These are phyloP conservation scores for Marmota flaviventris DNA, from an alignment of 2,113 vertebrate species.

Conservation along the genomic window DNA sequence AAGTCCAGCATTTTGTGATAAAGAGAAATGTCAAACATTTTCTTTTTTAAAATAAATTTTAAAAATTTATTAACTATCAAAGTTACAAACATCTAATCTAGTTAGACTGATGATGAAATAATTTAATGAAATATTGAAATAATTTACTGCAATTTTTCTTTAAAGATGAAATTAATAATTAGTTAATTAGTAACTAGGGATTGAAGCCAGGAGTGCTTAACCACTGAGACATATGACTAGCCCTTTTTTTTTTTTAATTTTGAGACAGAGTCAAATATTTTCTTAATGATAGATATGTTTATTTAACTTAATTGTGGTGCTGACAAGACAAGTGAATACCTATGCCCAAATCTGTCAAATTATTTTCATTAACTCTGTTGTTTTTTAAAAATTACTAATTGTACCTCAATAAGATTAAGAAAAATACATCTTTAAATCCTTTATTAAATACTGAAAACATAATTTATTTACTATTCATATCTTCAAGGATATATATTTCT, in stretches of 20 bases:
- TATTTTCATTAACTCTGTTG: background rate
- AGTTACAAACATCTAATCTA: too few species aligned
- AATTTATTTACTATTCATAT: background rate
- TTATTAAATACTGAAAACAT: background rate
- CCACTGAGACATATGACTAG: too few species aligned
- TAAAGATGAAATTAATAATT: too few species aligned
- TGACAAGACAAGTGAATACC: background rate
- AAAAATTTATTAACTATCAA: too few species aligned
- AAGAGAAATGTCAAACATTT: background rate
- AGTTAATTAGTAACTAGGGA: too few species aligned
- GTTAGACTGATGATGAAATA: too few species aligned
- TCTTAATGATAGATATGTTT: background rate
- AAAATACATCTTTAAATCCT: background rate
- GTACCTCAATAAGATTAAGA: background rate
- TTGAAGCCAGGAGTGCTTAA: too few species aligned
- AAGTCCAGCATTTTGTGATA: background rate
- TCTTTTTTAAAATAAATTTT: too few species aligned
- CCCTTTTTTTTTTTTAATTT: too few species aligned
- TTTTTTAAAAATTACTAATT: background rate
- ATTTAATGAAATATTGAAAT: too few species aligned
- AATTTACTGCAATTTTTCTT: too few species aligned
- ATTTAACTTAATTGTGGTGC: background rate
- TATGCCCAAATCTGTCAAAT: background rate
- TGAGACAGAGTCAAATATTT: background rate
- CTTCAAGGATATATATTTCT: background rate